Evolutionary conservation across 1,140 invertebrate genomes (phyloP), one percentile per base, ranked within the genome.

Genomic region (Eubasilissa regina): DNA sequence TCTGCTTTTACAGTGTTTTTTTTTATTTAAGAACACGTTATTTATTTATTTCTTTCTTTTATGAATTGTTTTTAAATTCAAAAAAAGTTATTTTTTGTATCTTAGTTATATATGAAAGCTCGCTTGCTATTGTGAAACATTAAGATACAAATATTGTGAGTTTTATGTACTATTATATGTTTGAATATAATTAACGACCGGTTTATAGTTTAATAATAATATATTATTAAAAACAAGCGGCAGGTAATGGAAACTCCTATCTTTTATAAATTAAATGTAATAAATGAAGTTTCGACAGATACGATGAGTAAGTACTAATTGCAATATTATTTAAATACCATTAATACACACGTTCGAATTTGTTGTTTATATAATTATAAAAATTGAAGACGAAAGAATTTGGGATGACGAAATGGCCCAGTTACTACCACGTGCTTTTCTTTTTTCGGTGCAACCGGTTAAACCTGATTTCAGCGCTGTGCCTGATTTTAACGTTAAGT

Each of bases 311-410:
- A 6, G 25, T 6, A 68, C 45, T 68, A 45, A 68, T 68, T 68
- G 35, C 43, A 7, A 68, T n/a, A 48, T 17, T 45, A 68, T 68
- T 68, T 13, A 47, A 68, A 45, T 68, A 10, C 15, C n/a, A 47
- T 7, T n/a, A 10, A 45, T 68, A 68, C 25, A 6, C 35, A 68
- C 44, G 47, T 47, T 48, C 44, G 21, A 68, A 68, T 68, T 13
- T 68, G 64, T 68, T 68, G 64, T 68, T 68, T 68, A 68, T 44
- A 68, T 68, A 68, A 68, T 68, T 35, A 44, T 44, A 45, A 68
- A 68, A 45, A 68, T 62, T 68, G 64, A 48, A 68, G 64, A 68
- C 47, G 35, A 68, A 68, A 68, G 44, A 68, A 68, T 68, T 45
- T 45, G 17, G 19, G 15, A 64, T 68, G 64, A 68, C 11, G 64